Percentiles rank a stretch among this genome's conserved stretches.
Conservation (phyloP, 2,888 invertebrate species). For the Epinotia nisella region DNA sequence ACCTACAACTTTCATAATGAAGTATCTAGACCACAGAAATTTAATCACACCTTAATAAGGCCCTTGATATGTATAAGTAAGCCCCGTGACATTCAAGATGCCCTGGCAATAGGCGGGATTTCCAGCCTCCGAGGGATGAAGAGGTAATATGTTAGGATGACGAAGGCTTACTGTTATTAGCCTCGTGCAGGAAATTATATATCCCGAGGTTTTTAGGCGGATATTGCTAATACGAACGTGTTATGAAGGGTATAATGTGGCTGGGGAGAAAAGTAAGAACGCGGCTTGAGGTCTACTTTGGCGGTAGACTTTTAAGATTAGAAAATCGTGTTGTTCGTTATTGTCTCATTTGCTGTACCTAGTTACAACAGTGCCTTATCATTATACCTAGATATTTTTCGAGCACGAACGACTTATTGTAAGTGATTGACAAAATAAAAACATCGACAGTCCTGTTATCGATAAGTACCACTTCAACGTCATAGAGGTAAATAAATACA, state of each 20-base stretch:
- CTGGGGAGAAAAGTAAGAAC: neutral
- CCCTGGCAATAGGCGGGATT: conserved; percentile 17
- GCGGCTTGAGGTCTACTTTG: neutral
- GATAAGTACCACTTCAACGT: no score
- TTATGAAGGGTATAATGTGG: conserved; percentile 4
- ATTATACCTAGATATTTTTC: no score
- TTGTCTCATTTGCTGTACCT: no score
- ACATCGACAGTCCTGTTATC: no score
- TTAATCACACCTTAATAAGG: neutral
- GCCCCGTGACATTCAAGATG: neutral
- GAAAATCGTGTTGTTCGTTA: no score
- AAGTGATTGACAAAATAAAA: no score
- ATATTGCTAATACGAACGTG: neutral
- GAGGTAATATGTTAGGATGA: conserved; percentile 39
- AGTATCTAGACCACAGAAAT: no score
- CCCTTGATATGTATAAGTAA: conserved; percentile 1
- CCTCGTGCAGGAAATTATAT: conserved; percentile 16
- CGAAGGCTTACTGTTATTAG: conserved; percentile 35
- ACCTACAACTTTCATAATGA: neutral
- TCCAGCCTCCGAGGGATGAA: conserved; percentile 21
- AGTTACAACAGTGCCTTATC: no score
- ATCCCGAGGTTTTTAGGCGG: conserved; percentile 5
- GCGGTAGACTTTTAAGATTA: no score
- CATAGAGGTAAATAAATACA: no score
- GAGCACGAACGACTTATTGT: no score